Evolutionary conservation across 1,140 invertebrate genomes (phyloP).

Genomic region (Drosophila lini): DNA sequence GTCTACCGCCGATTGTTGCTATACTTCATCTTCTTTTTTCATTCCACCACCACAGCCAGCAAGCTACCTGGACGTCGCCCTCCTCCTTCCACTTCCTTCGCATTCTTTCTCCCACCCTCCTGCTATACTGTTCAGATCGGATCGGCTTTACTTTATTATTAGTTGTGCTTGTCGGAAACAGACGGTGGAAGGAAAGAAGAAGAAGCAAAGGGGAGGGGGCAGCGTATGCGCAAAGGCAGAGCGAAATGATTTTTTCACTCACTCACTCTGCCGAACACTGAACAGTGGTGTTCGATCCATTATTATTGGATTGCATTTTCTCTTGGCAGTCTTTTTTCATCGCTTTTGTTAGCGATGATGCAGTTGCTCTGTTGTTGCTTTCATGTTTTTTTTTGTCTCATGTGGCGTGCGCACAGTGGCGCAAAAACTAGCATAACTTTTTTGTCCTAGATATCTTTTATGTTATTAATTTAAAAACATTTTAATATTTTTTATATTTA

Average conservation of each 20-base stretch:
- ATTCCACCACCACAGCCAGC: slow-evolving; percentile 62
- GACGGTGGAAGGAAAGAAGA: slow-evolving; percentile 28
- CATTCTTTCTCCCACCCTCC: slow-evolving; percentile 2
- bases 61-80: slow-evolving; percentile 30
- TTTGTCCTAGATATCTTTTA: neutral
- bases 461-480: neutral
- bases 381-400: neutral
- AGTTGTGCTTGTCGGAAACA: slow-evolving; percentile 70
- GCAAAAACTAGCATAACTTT: too few relatives aligned
- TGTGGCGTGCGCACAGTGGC: neutral
- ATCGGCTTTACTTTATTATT: slow-evolving; percentile 78
- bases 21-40: slow-evolving; percentile 80
- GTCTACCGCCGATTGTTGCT: slow-evolving; percentile 57
- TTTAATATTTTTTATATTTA: too few relatives aligned
- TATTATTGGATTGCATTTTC: slow-evolving; percentile 20
- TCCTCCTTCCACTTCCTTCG: slow-evolving; percentile 5
- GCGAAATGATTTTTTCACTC: slow-evolving; percentile 49
- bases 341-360: neutral
- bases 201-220: slow-evolving; percentile 7
- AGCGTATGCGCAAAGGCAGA: slow-evolving; percentile 50
- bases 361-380: neutral
- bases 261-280: slow-evolving; percentile 33
- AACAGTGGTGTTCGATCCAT: slow-evolving; percentile 28
- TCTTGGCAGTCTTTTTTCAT: neutral
- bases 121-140: slow-evolving; percentile 25